A percentile compares a stretch with the other conserved stretches of the same genome.
phyloP scores from a whole-genome alignment of 2,113 vertebrate genomes.

The Leucoraja erinaceus region DNA sequence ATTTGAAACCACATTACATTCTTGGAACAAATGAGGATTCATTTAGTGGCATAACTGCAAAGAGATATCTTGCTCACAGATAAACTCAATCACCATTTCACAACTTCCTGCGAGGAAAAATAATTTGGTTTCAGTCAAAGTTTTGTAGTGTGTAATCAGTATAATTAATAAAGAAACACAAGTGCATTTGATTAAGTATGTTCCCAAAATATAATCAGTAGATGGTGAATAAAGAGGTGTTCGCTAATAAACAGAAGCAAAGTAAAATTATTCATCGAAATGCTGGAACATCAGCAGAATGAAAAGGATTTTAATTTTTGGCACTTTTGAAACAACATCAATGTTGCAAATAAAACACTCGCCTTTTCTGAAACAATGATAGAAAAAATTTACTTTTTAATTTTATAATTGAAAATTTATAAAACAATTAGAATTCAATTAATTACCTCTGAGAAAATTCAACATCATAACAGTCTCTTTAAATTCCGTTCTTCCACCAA shows the following conservation, averaged over 20 bases:
- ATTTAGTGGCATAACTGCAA: neutral
- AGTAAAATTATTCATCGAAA: neutral
- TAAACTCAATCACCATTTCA: neutral
- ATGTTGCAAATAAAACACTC: neutral
- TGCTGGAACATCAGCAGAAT: neutral
- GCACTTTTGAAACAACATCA: neutral
- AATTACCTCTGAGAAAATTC: neutral
- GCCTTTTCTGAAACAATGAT: neutral
- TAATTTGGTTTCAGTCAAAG: neutral
- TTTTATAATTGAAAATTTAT: neutral
- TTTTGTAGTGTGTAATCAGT: neutral
- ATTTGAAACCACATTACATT: neutral
- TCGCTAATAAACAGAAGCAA: too few species aligned
- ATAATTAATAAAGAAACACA: neutral
- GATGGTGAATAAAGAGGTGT: neutral
- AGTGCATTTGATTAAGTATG: neutral
- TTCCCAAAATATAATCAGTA: neutral
- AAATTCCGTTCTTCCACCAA: neutral
- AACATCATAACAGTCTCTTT: neutral
- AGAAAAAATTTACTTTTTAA: neutral
- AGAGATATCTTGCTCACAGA: neutral
- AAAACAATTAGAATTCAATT: neutral
- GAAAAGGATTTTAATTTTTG: neutral
- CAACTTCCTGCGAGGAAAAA: neutral
- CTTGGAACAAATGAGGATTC: neutral